Base-by-base conservation (phyloP, 2,797 vertebrate genomes). In the Dryobates pubescens region DNA sequence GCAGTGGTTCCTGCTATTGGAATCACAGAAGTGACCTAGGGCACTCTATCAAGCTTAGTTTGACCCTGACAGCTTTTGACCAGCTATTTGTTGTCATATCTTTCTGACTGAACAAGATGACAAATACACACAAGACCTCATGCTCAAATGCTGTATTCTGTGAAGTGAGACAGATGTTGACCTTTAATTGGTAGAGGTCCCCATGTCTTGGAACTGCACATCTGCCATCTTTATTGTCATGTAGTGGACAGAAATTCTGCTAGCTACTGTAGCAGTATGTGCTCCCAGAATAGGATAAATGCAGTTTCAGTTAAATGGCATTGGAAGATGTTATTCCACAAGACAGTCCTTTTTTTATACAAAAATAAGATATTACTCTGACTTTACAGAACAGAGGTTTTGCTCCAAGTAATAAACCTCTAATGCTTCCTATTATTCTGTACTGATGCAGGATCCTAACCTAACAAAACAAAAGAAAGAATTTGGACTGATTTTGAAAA, bases 131-230 rank as follows among this genome's bases (percentile, higher is more conserved):
- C 86, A 94, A 92, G 94, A 70, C 83, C 70, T 83, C 88, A 89
- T 3, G 76, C 90, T 92, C 91, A 94, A 94, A 95, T 88, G 79
- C 80, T 76, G 71, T 70, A 29, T 95, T 95, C 94, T 93, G 91
- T 93, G 91, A 93, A 88, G 85, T 90, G 92, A 95, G 91, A 88
- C 87, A 93, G 92, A 93, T 91, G 93, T 94, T 96, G 97, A 95
- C 96, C 96, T 97, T 96, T 96, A 96, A 96, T 95, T 96, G 96
- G 78, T 89, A 92, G 95, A 96, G 96, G 96, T 96, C 95, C 74
- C 59, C 4, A 53, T 88, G 92, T 95, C 92, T 89, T 86, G 71
- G 92, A 92, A 81, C 80, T 91, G 54, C 63, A 67, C 95, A 97
- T 97, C 92, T 97, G 96, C 92, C 95, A 68, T 86, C 77, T 92